These are phyloP conservation scores for Tetramorium alpestre DNA, from an alignment of 1,140 invertebrate species.

Conservation along the genomic window DNA sequence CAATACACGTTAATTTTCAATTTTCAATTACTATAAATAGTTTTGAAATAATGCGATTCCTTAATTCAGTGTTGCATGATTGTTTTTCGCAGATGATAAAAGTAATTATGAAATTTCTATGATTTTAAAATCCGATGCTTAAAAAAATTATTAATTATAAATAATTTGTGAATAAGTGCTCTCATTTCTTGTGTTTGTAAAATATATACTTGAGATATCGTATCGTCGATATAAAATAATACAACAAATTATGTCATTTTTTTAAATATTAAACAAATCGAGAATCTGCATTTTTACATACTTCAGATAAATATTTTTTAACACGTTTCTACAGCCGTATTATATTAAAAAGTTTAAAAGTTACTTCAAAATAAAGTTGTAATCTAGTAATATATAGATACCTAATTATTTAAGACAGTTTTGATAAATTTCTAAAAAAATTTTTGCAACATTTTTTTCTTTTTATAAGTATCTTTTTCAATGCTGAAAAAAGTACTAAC, in stretches of 20 bases:
- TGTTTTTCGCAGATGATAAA: not conserved
- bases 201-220: not conserved
- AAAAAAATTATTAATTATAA: too few relatives aligned
- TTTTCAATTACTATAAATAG: not conserved
- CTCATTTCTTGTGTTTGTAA: not conserved
- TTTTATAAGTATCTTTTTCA: too few relatives aligned
- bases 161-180: too few relatives aligned
- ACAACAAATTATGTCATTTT: not conserved
- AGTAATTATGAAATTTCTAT: not conserved
- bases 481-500: too few relatives aligned
- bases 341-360: not conserved
- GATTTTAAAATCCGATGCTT: not conserved
- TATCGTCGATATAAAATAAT: not conserved
- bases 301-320: not conserved
- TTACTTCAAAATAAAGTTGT: not conserved
- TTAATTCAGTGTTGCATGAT: not conserved
- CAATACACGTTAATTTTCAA: not conserved
- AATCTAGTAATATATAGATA: not conserved
- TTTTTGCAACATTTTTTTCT: too few relatives aligned
- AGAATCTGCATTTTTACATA: not conserved
- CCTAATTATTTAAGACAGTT: not conserved
- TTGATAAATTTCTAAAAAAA: not conserved
- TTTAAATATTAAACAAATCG: too few relatives aligned
- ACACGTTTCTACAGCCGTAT: not conserved
- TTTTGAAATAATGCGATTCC: not conserved